A percentile compares a stretch with the other conserved stretches of the same genome.
Conservation (phyloP, 2,888 invertebrate genomes). For the Drosophila dives region DNA sequence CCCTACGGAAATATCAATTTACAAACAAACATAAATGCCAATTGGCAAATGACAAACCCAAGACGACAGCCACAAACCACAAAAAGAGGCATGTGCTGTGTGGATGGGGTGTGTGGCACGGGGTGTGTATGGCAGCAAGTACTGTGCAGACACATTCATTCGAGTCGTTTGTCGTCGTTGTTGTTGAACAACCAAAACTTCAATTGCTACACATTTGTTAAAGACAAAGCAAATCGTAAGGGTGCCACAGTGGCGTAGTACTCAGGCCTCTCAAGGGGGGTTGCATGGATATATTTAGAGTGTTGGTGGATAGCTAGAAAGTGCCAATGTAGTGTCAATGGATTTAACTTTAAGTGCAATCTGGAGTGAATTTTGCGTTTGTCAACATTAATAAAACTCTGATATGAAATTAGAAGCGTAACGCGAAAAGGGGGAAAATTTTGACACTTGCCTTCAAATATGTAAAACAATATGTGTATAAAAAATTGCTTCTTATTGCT, state of each 20-base stretch:
- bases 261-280: conserved; percentile 5
- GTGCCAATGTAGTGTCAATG: not conserved
- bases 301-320: not conserved
- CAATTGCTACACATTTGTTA: conserved; percentile 60
- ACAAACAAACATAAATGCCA: conserved; percentile 60
- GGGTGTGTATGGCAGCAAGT: not conserved
- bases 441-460: not conserved
- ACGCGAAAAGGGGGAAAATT: not conserved
- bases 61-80: conserved; percentile 39
- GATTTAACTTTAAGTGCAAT: conserved; percentile 3
- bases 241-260: conserved; percentile 21
- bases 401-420: not conserved
- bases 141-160: conserved; percentile 16
- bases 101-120: not conserved
- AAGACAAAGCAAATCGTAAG: conserved; percentile 45
- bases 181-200: conserved; percentile 44
- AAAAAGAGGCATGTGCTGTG: not conserved
- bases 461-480: not conserved
- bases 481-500: not conserved
- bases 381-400: not conserved
- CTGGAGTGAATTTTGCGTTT: not conserved
- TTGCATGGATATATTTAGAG: not conserved
- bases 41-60: conserved; percentile 64
- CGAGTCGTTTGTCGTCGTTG: conserved; percentile 19
- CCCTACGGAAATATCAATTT: conserved; percentile 71